Evolutionary conservation across 2,113 vertebrate genomes (phyloP).

Genomic region (Muscicapa adusta): DNA sequence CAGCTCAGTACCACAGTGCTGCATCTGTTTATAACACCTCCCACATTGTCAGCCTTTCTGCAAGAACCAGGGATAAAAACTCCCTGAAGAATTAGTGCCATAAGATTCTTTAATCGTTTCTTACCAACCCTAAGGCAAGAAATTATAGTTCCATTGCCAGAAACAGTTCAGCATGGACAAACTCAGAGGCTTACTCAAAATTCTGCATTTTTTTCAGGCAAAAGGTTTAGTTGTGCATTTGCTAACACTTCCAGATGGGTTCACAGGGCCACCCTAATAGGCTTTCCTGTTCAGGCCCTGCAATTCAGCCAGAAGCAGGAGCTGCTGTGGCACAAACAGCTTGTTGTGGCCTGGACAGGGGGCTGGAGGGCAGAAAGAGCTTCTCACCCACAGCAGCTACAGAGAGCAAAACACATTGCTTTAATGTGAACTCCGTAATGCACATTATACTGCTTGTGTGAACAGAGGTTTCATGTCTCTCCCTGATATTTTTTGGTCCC

Average conservation of each 20-base stretch:
- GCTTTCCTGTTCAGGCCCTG: not conserved
- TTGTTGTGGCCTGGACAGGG: not conserved
- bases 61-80: not conserved
- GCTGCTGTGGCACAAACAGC: not conserved
- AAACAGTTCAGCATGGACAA: not conserved
- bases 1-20: not conserved
- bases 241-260: not conserved
- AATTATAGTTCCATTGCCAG: not conserved
- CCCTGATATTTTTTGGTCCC: not conserved
- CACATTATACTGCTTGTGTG: not conserved
- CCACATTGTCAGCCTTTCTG: not conserved
- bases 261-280: not conserved
- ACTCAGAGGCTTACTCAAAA: not conserved
- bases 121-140: not conserved
- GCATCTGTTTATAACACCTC: not conserved
- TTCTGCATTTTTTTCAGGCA: not conserved
- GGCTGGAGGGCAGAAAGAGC: not conserved
- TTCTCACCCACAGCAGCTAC: not conserved
- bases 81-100: not conserved
- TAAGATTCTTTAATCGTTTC: not conserved
- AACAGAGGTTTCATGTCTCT: not conserved
- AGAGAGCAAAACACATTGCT: not conserved
- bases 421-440: not conserved
- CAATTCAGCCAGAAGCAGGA: not conserved
- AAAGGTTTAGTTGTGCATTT: not conserved